Conservation (phyloP, 2,888 invertebrate species). For the Furcula furcula region DNA sequence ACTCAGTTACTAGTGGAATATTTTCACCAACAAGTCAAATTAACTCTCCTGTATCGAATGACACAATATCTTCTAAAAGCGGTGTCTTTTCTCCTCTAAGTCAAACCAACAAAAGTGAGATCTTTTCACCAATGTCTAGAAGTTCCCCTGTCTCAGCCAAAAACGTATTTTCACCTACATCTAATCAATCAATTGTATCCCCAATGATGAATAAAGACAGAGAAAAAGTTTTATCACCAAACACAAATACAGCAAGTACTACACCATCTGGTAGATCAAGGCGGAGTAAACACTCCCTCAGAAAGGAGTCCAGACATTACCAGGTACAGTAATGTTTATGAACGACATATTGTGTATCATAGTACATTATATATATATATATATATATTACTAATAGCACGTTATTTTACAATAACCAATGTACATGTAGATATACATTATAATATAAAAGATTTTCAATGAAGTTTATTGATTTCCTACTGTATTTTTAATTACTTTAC, state of each 20-base stretch:
- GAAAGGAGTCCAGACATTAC: constrained; percentile 87
- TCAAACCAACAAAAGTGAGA: constrained; percentile 76
- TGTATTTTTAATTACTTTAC: too few relatives aligned
- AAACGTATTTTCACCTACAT: constrained; percentile 71
- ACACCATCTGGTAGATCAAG: constrained; percentile 82
- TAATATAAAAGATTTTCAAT: too few relatives aligned
- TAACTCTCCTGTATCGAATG: constrained; percentile 76
- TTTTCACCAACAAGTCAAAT: constrained; percentile 80
- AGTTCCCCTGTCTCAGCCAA: constrained; percentile 74
- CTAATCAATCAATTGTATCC: constrained; percentile 71
- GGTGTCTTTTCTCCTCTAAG: constrained; percentile 76
- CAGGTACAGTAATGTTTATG: constrained; percentile 71
- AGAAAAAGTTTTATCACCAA: constrained; percentile 70
- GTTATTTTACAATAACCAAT: constrained; percentile 11
- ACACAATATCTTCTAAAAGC: constrained; percentile 77
- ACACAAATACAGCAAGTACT: constrained; percentile 73
- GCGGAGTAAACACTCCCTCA: constrained; percentile 80
- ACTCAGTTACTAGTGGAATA: constrained; percentile 77
- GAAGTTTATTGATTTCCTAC: constrained; percentile 9
- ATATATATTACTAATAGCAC: constrained; percentile 52
- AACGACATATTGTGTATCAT: constrained; percentile 19
- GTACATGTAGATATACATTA: neutral
- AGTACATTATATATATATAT: constrained; percentile 22
- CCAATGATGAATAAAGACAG: constrained; percentile 67
- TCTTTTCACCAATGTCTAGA: constrained; percentile 73